Evolutionary conservation across 2,113 vertebrate genomes (phyloP).

Genomic region (Macrotus californicus): DNA sequence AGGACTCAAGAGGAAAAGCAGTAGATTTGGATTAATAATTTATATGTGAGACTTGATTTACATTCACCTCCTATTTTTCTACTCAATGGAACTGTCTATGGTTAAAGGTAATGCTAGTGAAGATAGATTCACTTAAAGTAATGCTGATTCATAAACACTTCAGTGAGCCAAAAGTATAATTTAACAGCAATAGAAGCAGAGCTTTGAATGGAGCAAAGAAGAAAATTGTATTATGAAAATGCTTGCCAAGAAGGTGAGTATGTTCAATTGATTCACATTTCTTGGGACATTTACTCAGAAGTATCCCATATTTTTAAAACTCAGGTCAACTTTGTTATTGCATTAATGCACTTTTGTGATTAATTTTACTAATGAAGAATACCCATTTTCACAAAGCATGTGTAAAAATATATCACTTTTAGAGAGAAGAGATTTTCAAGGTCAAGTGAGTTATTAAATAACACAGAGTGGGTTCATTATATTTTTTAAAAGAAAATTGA

Average conservation of each 20-base stretch:
- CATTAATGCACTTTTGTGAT: slow-evolving; percentile 45
- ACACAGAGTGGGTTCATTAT: not conserved
- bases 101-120: slow-evolving; percentile 24
- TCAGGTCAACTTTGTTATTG: slow-evolving; percentile 52
- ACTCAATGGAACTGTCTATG: slow-evolving; percentile 12
- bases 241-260: slow-evolving; percentile 31
- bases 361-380: slow-evolving; percentile 40
- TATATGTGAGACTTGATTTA: slow-evolving; percentile 30
- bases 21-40: slow-evolving; percentile 32
- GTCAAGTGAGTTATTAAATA: not conserved
- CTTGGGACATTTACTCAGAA: slow-evolving; percentile 19
- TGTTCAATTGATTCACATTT: slow-evolving; percentile 31
- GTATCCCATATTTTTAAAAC: slow-evolving; percentile 42
- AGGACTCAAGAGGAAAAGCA: not conserved
- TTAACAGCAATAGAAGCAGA: slow-evolving; percentile 41
- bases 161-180: slow-evolving; percentile 60
- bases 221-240: slow-evolving; percentile 41
- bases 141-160: slow-evolving; percentile 71
- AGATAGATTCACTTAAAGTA: slow-evolving; percentile 55
- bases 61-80: slow-evolving; percentile 41
- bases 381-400: slow-evolving; percentile 33
- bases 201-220: slow-evolving; percentile 28
- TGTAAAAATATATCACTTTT: slow-evolving; percentile 22
- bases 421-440: slow-evolving; percentile 30
- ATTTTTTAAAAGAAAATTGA: not conserved